Conservation (phyloP, 2,888 invertebrate species). For the Carabus problematicus region DNA sequence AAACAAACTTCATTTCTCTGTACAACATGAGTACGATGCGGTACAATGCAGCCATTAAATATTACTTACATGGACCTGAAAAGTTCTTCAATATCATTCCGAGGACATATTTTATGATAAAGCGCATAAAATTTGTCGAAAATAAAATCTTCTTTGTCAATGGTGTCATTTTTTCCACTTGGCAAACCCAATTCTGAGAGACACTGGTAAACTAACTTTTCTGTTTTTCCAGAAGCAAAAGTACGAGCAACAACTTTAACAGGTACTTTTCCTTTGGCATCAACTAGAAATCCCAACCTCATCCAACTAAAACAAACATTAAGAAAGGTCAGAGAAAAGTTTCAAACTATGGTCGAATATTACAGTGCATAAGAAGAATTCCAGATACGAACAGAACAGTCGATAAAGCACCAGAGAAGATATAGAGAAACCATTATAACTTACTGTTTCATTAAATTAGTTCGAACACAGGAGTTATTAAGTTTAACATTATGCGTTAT, state of each 20-base stretch:
- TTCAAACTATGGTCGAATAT: no score
- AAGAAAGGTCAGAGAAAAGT: conserved; percentile 1
- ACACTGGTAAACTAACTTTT: conserved; percentile 97
- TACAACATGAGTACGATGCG: neutral
- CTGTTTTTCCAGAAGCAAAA: conserved; percentile 99
- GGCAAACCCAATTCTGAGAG: conserved; percentile 93
- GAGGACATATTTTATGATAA: conserved; percentile 98
- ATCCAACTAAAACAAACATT: conserved; percentile 85
- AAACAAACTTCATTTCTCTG: conserved; percentile 5
- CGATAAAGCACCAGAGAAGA: conserved; percentile 2
- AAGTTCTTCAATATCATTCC: conserved; percentile 98
- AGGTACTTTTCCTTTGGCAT: conserved; percentile 94
- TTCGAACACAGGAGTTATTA: conserved; percentile 94
- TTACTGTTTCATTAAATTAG: conserved; percentile 98
- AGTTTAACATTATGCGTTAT: conserved; percentile 97
- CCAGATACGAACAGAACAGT: neutral
- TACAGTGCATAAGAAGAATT: conserved; percentile 1
- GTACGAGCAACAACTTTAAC: conserved; percentile 96
- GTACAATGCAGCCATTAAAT: neutral
- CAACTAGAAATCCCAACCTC: conserved; percentile 92
- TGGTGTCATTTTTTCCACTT: conserved; percentile 93
- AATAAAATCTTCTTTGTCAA: conserved; percentile 93
- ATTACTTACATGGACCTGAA: conserved; percentile 91
- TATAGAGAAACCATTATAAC: conserved; percentile 58
- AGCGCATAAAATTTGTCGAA: conserved; percentile 98